Evolutionary conservation across 1,140 invertebrate genomes (phyloP).

Genomic region (Samia ricini): DNA sequence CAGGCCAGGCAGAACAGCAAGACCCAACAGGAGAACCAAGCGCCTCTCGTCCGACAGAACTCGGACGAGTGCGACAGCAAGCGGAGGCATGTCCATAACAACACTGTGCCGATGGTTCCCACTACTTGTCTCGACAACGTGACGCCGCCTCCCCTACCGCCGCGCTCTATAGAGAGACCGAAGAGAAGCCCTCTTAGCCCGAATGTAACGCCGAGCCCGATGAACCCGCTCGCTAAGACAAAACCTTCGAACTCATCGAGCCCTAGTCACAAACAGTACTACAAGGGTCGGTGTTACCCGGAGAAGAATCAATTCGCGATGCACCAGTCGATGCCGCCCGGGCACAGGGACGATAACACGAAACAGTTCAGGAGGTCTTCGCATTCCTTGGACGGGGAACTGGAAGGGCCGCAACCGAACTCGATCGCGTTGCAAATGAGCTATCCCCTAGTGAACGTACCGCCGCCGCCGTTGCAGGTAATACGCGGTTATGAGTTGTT

Average conservation of each 20-base stretch:
- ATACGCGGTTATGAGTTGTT: constrained; percentile 12
- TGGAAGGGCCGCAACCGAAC: constrained; percentile 62
- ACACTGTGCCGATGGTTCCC: constrained; percentile 55
- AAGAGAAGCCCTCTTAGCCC: constrained; percentile 34
- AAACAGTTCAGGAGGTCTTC: constrained; percentile 41
- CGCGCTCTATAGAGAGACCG: constrained; percentile 53
- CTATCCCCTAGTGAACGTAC: constrained; percentile 64
- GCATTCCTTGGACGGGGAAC: constrained; percentile 54
- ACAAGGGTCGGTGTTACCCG: constrained; percentile 20
- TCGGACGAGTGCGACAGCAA: constrained; percentile 43
- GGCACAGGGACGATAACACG: constrained; percentile 36
- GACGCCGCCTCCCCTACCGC: constrained; percentile 74
- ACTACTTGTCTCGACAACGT: constrained; percentile 72
- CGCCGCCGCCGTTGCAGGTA: constrained; percentile 65
- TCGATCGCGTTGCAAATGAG: constrained; percentile 79
- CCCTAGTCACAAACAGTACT: constrained; percentile 30
- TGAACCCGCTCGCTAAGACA: constrained; percentile 38
- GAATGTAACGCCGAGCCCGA: constrained; percentile 10
- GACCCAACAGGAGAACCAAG: constrained; percentile 32
- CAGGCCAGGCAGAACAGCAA: constrained; percentile 35
- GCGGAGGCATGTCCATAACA: constrained; percentile 39
- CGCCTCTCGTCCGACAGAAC: constrained; percentile 46
- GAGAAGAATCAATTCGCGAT: constrained; percentile 33
- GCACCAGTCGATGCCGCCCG: constrained; percentile 50
- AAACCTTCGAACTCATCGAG: constrained; percentile 27